Evolutionary conservation across 2,888 invertebrate species (phyloP).

Genomic region (Lasioglossum vierecki): DNA sequence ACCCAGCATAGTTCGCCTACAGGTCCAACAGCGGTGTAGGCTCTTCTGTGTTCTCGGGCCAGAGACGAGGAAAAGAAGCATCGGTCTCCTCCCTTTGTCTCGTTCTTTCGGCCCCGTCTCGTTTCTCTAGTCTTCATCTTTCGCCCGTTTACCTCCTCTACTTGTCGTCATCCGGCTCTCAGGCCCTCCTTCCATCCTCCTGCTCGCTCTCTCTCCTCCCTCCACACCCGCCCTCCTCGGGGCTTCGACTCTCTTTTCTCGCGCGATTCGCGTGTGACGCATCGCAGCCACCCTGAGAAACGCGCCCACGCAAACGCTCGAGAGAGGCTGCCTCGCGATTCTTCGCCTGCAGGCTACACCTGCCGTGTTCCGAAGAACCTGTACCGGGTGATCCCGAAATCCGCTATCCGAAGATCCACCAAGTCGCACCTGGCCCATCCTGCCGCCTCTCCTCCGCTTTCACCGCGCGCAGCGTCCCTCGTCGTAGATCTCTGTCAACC

Average conservation of each 20-base stretch:
- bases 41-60: constrained; percentile 36
- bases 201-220: background rate
- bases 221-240: constrained; percentile 13
- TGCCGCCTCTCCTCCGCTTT: constrained; percentile 50
- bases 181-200: constrained; percentile 21
- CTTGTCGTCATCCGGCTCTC: constrained; percentile 20
- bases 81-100: constrained; percentile 35
- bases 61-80: constrained; percentile 19
- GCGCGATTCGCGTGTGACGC: constrained; percentile 77
- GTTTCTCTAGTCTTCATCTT: constrained; percentile 38
- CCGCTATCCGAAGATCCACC: background rate
- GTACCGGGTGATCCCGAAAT: constrained; percentile 73
- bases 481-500: constrained; percentile 57
- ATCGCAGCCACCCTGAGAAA: constrained; percentile 81
- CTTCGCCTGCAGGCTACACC: constrained; percentile 75
- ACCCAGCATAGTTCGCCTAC: constrained; percentile 83
- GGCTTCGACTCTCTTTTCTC: constrained; percentile 61
- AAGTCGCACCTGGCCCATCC: constrained; percentile 42
- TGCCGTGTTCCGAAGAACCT: constrained; percentile 64
- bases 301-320: constrained; percentile 77
- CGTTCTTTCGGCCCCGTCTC: constrained; percentile 43
- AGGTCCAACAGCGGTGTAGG: constrained; percentile 69
- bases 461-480: constrained; percentile 26
- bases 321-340: constrained; percentile 64
- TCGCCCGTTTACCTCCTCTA: constrained; percentile 37